Evolutionary conservation across 2,113 vertebrate species (phyloP).

Genomic region (Machaerirhynchus nigripectus): DNA sequence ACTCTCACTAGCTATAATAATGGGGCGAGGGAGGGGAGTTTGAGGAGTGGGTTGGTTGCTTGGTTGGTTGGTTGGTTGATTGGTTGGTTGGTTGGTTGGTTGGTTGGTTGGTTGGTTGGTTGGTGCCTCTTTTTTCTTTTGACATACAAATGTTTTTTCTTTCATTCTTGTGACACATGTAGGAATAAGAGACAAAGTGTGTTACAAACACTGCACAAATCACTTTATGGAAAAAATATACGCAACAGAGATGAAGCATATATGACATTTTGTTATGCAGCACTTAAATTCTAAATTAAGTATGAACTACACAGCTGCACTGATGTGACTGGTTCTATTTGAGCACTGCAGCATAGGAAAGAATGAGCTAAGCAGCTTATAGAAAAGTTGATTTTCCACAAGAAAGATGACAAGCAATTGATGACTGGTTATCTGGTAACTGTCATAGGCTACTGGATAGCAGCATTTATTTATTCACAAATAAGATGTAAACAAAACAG

Average conservation of each 20-base stretch:
- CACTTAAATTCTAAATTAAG: background rate
- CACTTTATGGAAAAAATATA: background rate
- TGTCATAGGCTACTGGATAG: background rate
- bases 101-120: background rate
- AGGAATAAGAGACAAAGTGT: background rate
- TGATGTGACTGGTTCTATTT: background rate
- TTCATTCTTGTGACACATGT: background rate
- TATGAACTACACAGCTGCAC: background rate
- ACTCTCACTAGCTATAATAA: background rate
- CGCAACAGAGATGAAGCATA: background rate
- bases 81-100: background rate
- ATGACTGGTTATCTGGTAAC: background rate
- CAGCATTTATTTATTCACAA: background rate
- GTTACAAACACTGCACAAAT: background rate
- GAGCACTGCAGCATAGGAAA: rapidly evolving
- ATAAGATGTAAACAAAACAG: background rate
- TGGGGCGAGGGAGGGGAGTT: rapidly evolving
- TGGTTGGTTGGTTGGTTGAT: no score
- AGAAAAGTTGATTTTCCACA: background rate
- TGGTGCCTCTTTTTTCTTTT: background rate
- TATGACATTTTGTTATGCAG: background rate
- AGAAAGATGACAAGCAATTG: background rate
- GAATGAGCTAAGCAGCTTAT: background rate
- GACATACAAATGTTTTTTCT: background rate
- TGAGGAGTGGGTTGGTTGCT: no score